Base-by-base conservation (phyloP, 2,113 vertebrate genomes). In the zebrafish (Danio rerio) region DNA sequence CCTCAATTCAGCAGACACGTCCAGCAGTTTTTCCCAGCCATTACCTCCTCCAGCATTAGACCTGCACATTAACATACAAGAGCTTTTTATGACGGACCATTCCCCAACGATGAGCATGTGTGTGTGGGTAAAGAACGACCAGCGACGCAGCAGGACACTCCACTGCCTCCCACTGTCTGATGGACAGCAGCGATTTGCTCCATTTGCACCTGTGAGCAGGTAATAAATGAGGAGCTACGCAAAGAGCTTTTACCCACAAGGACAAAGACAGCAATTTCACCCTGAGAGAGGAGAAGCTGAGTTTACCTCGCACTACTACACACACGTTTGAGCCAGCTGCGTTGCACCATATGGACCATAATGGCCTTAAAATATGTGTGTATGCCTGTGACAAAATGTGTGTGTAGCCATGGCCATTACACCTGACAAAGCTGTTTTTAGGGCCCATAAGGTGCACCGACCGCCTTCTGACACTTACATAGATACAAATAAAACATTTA, bases 131-230 rank as follows among this genome's bases (percentile, higher is more conserved):
- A 62, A 77, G 62, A 66, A 66, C 18, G 71, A 43, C 74, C 78
- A 84, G 83, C 2, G 52, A 58, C 71, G 20, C 71, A 59, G 78
- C 62, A 80, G 83, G 78, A 68, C 50, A 47, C 52, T 18, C 81
- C 73, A 73, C 7, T 59, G 53, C 83, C 56, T 70, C 78, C 71
- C 78, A 53, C 71, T 50, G 53, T 18, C 71, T 76, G 83, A 81
- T 61, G 83, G 83, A 81, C 83, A 65, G 72, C 78, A 55, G 7
- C 52, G 71, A 81, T 81, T 77, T 81, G 45, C 83, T 76, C 83
- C 31, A 81, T 84, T 84, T 84, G 83, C 83, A 84, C 78, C 83
- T 69, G 63, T 58, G 83, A 61, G 78, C 63, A 81, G 62, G 78
- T 84, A 81, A 84, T 81, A 84, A 81, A 84, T 61, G 83, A 81